Evolutionary conservation across 1,140 invertebrate species (phyloP).

Genomic region (Choristoneura fumiferana): DNA sequence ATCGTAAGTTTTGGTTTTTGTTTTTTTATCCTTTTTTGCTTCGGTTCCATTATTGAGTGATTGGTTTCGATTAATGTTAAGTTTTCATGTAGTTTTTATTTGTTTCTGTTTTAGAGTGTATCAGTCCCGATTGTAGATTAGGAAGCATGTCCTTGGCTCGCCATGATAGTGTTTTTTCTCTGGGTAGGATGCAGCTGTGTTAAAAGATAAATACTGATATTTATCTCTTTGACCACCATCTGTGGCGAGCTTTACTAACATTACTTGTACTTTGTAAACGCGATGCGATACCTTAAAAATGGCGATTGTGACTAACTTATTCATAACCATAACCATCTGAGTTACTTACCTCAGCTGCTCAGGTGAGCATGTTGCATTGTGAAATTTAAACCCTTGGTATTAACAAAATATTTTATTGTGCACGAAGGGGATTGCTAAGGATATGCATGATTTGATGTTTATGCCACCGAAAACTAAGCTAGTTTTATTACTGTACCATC

Average conservation of each 20-base stretch:
- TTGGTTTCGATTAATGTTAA: slow-evolving; percentile 26
- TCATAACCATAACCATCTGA: too few species aligned
- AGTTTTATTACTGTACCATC: slow-evolving; percentile 8
- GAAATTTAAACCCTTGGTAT: not conserved
- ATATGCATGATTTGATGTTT: slow-evolving; percentile 23
- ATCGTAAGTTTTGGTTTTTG: slow-evolving; percentile 75
- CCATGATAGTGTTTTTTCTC: too few species aligned
- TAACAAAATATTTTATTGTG: slow-evolving; percentile 4
- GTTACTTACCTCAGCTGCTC: too few species aligned
- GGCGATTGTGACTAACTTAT: not conserved
- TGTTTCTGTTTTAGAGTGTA: slow-evolving; percentile 22
- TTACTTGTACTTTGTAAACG: slow-evolving; percentile 21
- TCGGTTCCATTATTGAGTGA: slow-evolving; percentile 33
- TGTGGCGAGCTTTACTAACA: slow-evolving; percentile 21
- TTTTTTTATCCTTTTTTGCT: slow-evolving; percentile 44
- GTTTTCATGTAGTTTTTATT: slow-evolving; percentile 30
- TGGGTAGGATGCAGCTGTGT: too few species aligned
- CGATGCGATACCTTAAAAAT: slow-evolving; percentile 33
- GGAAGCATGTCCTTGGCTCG: not conserved
- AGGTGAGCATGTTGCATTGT: slow-evolving; percentile 14
- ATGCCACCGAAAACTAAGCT: slow-evolving; percentile 18
- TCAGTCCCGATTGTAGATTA: not conserved
- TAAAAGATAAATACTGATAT: too few species aligned
- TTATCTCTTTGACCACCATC: too few species aligned
- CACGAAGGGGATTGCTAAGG: not conserved